These are phyloP conservation scores for Eulimnadia texana DNA, from an alignment of 1,140 invertebrate genomes.

Conservation along the genomic window DNA sequence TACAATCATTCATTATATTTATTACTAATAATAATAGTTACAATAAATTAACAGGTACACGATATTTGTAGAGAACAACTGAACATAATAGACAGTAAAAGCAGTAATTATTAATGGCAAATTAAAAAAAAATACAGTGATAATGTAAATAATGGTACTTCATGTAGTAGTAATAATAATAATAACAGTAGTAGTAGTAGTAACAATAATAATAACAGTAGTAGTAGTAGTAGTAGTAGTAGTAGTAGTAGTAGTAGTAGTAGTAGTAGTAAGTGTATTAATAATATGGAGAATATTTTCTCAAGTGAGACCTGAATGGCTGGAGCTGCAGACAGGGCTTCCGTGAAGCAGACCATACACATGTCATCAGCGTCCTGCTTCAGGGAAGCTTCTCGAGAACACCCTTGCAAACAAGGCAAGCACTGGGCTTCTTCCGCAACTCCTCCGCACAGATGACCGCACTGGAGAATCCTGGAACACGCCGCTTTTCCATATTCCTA, in stretches of 20 bases:
- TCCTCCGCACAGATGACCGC: slow-evolving; percentile 86
- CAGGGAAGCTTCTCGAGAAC: slow-evolving; percentile 33
- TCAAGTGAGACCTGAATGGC: slow-evolving; percentile 59
- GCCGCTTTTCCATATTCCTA: slow-evolving; percentile 71
- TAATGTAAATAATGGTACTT: no score
- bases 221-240: no score
- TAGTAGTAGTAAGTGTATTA: no score
- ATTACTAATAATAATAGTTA: slow-evolving; percentile 20
- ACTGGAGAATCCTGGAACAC: slow-evolving; percentile 64
- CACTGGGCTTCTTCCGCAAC: slow-evolving; percentile 67
- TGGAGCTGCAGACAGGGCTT: slow-evolving; percentile 83
- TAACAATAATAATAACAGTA: no score
- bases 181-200: no score
- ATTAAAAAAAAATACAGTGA: no score
- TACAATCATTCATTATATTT: neutral
- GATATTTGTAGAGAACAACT: no score
- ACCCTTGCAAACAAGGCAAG: slow-evolving; percentile 68
- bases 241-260: no score
- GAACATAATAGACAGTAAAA: no score
- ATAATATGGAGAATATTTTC: neutral
- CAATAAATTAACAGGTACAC: neutral
- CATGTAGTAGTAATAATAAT: no score
- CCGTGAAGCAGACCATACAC: slow-evolving; percentile 99
- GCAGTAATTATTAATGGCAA: no score
- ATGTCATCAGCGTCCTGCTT: slow-evolving; percentile 95